Evolutionary conservation across 2,113 vertebrate genomes (phyloP).

Genomic region (Ptilonorhynchus violaceus): DNA sequence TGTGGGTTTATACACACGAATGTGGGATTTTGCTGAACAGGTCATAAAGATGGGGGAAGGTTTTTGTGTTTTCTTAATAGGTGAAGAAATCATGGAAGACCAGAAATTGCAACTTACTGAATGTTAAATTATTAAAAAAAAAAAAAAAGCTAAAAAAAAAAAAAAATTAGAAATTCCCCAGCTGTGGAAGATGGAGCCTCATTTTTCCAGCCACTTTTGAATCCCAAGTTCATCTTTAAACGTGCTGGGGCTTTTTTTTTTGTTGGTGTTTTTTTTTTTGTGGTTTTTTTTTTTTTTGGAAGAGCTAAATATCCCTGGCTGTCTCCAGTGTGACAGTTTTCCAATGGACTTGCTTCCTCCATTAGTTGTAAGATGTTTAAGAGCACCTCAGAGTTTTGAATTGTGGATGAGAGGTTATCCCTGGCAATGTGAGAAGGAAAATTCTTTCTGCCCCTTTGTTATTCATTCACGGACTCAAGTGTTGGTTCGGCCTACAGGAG

Average conservation of each 20-base stretch:
- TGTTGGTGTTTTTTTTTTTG: not conserved
- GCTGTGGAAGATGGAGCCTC: slow-evolving; percentile 84
- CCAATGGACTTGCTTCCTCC: slow-evolving; percentile 78
- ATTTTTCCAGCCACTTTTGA: slow-evolving; percentile 67
- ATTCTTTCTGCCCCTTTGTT: slow-evolving; percentile 84
- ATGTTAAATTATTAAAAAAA: slow-evolving; percentile 62
- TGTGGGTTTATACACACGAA: slow-evolving; percentile 54
- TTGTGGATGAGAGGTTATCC: slow-evolving; percentile 75
- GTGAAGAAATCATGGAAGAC: slow-evolving; percentile 86
- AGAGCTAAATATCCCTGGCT: slow-evolving; percentile 74
- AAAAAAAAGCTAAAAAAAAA: not conserved
- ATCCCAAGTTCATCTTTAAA: slow-evolving; percentile 60
- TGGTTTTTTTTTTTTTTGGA: not conserved
- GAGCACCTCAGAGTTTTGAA: slow-evolving; percentile 77
- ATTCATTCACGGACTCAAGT: slow-evolving; percentile 97
- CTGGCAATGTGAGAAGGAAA: slow-evolving; percentile 86
- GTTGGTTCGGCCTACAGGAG: slow-evolving; percentile 93
- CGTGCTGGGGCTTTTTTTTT: slow-evolving; percentile 32
- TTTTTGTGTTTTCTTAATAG: slow-evolving; percentile 85
- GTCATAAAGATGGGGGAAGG: slow-evolving; percentile 78
- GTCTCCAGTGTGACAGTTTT: slow-evolving; percentile 73
- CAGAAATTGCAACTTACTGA: slow-evolving; percentile 82
- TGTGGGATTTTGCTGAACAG: slow-evolving; percentile 62
- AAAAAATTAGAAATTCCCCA: not conserved
- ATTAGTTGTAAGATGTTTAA: slow-evolving; percentile 75